Evolutionary conservation across 2,888 invertebrate genomes (phyloP), one percentile per base, ranked within the genome.

Genomic region (Gasteruption jaculator): DNA sequence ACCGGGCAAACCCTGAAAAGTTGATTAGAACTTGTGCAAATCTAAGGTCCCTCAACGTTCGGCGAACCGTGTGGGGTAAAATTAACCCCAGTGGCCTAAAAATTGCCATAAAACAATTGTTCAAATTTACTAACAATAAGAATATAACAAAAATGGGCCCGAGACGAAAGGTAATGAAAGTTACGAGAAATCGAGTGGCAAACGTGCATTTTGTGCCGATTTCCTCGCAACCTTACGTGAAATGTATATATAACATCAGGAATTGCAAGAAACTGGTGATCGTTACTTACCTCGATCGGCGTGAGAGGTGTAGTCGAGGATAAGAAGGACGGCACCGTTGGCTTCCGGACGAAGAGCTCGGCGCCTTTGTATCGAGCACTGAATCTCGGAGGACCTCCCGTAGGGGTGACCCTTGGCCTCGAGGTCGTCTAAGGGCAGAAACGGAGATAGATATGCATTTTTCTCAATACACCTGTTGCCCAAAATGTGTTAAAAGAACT

Each of bases 321-420:
- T 36, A 61, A 58, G 45, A 57, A 49, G 20, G 56, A 56, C 41
- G 65, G 61, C 44, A 60, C 56, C 19, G 62, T 58, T 15, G 67
- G 66, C 43, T 55, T 63, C 46, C 63, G 60, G 20, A 68, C 57
- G 45, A 66, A 61, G 20, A 69, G 54, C 50, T 71, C 70, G 5
- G 68, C 65, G 18, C 68, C 69, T 41, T 62, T 65, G 52, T 68
- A 70, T 50, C 69, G 61, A 7, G 70, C 69, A 36, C 68, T 68
- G 40, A 69, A 68, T 38, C 61, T 60, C 8, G 68, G 66, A 3
- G 65, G 58, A 18, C 60, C 50, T 43, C 68, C 69, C 19, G 50
- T 70, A 22, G 69, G 65, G 5, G 65, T 70, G 22, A 65, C 52
- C 34, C 69, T 60, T 6, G 57, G 48, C 10, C 55, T 56, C 24